These are phyloP conservation scores for Dorcus parallelipipedus DNA, from an alignment of 2,888 invertebrate species.

Conservation along the genomic window DNA sequence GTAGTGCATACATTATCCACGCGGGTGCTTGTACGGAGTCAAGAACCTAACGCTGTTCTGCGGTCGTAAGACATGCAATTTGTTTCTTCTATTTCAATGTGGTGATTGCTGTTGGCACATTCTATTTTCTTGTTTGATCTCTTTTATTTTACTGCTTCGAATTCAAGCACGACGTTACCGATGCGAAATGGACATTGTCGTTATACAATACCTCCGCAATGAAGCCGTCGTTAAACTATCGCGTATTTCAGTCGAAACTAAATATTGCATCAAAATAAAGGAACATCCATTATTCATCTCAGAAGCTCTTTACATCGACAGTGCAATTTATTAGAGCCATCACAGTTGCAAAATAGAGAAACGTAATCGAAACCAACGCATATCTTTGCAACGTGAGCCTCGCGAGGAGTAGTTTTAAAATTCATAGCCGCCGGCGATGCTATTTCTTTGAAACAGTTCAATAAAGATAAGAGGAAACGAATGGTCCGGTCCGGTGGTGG, in stretches of 20 bases:
- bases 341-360: background rate
- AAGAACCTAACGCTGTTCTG: conserved; percentile 15
- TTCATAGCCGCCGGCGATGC: background rate
- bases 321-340: no score
- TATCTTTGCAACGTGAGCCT: background rate
- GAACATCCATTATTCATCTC: no score
- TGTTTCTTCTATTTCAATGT: conserved; percentile 17
- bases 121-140: no score
- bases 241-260: no score
- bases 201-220: no score
- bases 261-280: no score
- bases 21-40: conserved; percentile 11
- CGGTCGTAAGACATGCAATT: conserved; percentile 1
- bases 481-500: background rate
- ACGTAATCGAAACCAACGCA: background rate
- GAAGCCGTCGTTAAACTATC: no score
- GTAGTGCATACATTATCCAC: conserved; percentile 11
- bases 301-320: no score
- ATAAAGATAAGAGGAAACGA: conserved; percentile 1
- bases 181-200: no score
- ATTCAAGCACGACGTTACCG: no score
- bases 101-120: conserved; percentile 15
- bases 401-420: background rate
- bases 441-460: conserved; percentile 1
- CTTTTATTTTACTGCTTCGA: no score